Conservation (phyloP, 1,140 invertebrate genomes). For the Danaus melanippus region DNA sequence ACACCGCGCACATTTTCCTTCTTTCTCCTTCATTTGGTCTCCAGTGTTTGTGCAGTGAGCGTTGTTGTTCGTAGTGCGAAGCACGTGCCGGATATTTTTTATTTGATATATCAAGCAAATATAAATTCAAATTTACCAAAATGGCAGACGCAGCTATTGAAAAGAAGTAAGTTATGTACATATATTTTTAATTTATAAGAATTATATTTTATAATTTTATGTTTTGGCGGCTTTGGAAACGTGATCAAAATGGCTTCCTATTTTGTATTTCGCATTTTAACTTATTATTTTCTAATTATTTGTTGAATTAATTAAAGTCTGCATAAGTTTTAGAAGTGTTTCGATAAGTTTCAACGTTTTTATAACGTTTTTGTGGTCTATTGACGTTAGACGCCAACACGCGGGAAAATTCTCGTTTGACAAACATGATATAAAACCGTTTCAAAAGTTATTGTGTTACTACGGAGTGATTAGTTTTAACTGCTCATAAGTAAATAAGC, state of each 20-base stretch:
- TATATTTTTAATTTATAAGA: constrained; percentile 8
- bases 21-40: constrained; percentile 67
- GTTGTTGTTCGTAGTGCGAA: constrained; percentile 55
- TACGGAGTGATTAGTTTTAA: too few relatives aligned
- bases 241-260: constrained; percentile 72
- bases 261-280: constrained; percentile 19
- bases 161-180: constrained; percentile 61
- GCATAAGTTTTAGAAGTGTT: constrained; percentile 1
- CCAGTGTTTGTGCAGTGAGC: constrained; percentile 67
- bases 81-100: constrained; percentile 53
- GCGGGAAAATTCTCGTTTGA: constrained; percentile 47
- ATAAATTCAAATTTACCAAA: constrained; percentile 34
- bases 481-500: too few relatives aligned
- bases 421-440: too few relatives aligned
- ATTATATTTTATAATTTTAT: constrained; percentile 17
- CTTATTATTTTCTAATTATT: too few relatives aligned
- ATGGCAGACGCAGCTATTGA: constrained; percentile 71
- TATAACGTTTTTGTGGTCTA: neutral
- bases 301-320: neutral
- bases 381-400: constrained; percentile 46
- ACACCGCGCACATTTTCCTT: constrained; percentile 49
- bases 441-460: too few relatives aligned
- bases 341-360: constrained; percentile 9
- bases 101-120: constrained; percentile 39
- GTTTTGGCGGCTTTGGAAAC: constrained; percentile 61